phyloP scores from a whole-genome alignment of 2,888 invertebrate species.

The Aproaerema taeniolella region DNA sequence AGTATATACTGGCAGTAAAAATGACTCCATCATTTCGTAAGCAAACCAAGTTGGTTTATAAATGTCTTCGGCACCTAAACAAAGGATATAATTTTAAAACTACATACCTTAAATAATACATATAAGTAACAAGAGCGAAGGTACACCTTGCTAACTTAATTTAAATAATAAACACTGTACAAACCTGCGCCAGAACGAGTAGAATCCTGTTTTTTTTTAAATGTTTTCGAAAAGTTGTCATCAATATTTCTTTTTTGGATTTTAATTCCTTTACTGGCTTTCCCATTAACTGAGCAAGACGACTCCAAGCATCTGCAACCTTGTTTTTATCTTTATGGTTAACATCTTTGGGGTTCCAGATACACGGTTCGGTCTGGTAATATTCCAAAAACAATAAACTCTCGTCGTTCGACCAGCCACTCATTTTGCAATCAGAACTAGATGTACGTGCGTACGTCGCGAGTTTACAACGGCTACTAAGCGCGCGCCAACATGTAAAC shows the following conservation, averaged over 20 bases:
- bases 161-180: constrained; percentile 17
- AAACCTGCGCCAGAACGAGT: constrained; percentile 20
- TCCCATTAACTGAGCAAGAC: neutral
- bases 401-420: neutral
- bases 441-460: constrained; percentile 13
- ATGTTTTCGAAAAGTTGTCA: constrained; percentile 19
- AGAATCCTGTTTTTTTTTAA: constrained; percentile 21
- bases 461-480: constrained; percentile 15
- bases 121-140: neutral
- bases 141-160: constrained; percentile 6
- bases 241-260: constrained; percentile 9
- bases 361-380: neutral
- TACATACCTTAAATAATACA: constrained; percentile 13
- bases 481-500: constrained; percentile 19
- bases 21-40: constrained; percentile 2
- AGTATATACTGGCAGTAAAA: neutral
- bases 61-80: constrained; percentile 21
- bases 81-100: constrained; percentile 19
- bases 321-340: neutral
- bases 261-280: neutral
- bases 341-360: neutral
- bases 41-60: constrained; percentile 22
- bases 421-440: neutral
- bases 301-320: neutral
- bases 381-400: neutral